A percentile compares a stretch with the other conserved stretches of the same genome.
phyloP scores from a whole-genome alignment of 2,113 vertebrate genomes.

The Cyanistes caeruleus region DNA sequence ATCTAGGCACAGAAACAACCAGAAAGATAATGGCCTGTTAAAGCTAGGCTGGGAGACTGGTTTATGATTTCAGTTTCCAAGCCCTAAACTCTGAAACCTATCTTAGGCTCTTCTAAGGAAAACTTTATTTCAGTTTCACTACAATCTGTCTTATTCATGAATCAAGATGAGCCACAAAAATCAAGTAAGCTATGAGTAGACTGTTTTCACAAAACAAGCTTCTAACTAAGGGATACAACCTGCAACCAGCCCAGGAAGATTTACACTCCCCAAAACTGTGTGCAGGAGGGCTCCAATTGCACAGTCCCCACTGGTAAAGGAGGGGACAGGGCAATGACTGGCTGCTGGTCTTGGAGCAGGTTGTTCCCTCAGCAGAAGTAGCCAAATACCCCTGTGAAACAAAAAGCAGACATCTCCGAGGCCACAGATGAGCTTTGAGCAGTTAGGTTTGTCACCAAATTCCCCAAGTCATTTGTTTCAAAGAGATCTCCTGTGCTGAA shows the following conservation, averaged over 20 bases:
- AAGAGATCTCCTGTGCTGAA: neutral
- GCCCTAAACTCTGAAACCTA: neutral
- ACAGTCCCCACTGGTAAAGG: neutral
- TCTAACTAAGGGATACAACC: neutral
- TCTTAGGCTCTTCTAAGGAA: neutral
- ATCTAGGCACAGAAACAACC: neutral
- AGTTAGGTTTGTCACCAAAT: neutral
- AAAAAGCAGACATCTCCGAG: neutral
- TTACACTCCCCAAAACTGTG: neutral
- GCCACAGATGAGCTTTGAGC: rapidly evolving
- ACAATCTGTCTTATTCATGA: neutral
- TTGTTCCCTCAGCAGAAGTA: neutral
- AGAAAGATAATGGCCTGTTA: neutral
- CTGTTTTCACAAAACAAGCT: neutral
- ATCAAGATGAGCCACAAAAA: neutral
- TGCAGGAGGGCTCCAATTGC: neutral
- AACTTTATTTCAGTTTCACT: neutral
- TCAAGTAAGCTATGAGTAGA: neutral
- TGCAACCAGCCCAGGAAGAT: neutral
- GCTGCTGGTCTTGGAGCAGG: rapidly evolving
- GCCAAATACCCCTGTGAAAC: neutral
- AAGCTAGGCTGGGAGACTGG: neutral
- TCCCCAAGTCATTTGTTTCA: neutral
- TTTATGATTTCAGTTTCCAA: neutral
- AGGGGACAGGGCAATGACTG: rapidly evolving